A percentile compares a stretch with the other conserved stretches of the same genome.
Conservation (phyloP, 2,888 invertebrate species). For the Aelia acuminata region DNA sequence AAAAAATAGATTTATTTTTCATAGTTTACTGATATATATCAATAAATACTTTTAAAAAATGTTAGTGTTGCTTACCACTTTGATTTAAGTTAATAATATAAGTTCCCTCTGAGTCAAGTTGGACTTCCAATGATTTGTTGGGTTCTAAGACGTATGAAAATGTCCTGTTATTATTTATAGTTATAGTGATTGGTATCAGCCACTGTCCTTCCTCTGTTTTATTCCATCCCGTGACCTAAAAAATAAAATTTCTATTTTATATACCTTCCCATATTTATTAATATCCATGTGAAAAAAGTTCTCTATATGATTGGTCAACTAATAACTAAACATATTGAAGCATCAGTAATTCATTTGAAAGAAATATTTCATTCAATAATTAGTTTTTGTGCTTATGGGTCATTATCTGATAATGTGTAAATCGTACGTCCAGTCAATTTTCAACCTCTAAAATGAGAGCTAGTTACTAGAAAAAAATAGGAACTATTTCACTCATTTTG, state of each 20-base stretch:
- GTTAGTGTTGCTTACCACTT: background rate
- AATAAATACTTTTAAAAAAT: too few species aligned
- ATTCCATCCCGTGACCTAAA: constrained; percentile 50
- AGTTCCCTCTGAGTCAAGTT: background rate
- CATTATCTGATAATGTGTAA: too few species aligned
- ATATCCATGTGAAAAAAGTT: background rate
- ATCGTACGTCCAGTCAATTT: too few species aligned
- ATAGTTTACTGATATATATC: too few species aligned
- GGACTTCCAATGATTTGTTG: background rate
- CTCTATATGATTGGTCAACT: background rate
- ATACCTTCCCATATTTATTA: background rate
- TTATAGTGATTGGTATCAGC: constrained; percentile 41
- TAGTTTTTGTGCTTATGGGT: too few species aligned
- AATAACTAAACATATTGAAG: background rate
- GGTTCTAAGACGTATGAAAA: constrained; percentile 1
- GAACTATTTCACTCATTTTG: too few species aligned
- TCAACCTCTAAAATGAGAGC: too few species aligned
- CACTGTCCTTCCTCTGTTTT: background rate
- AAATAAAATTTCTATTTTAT: background rate
- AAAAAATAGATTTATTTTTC: too few species aligned
- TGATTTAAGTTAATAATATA: constrained; percentile 50
- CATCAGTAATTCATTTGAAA: background rate
- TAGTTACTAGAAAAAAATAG: too few species aligned
- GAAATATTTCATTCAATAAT: too few species aligned
- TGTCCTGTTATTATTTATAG: background rate